Conservation (phyloP, 1,140 invertebrate genomes). For the Anastatus disparis region DNA sequence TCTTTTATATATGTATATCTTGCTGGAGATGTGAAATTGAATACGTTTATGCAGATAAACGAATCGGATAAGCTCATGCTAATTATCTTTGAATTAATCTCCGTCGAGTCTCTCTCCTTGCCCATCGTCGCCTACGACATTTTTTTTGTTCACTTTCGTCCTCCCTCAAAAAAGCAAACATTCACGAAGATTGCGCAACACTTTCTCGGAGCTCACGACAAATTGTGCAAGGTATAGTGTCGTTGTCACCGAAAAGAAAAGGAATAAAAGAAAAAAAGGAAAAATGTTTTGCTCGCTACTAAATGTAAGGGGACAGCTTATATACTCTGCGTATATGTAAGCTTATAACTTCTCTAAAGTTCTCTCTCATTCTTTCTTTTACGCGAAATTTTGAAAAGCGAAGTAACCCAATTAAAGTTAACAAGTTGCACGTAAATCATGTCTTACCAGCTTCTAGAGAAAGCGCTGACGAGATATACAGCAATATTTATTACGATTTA, state of each 20-base stretch:
- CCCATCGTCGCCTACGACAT: slow-evolving; percentile 28
- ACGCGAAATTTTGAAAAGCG: slow-evolving; percentile 6
- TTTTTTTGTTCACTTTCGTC: too few relatives aligned
- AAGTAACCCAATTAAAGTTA: slow-evolving; percentile 55
- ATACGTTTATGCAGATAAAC: slow-evolving; percentile 9
- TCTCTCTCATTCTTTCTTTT: not conserved
- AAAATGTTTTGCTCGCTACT: too few relatives aligned
- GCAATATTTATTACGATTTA: too few relatives aligned
- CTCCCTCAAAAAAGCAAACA: too few relatives aligned
- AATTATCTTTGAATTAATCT: slow-evolving; percentile 29
- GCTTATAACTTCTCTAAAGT: not conserved
- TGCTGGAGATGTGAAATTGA: not conserved
- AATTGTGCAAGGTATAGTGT: slow-evolving; percentile 12
- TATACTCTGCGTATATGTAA: too few relatives aligned
- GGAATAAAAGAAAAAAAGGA: too few relatives aligned
- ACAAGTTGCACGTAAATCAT: slow-evolving; percentile 53
- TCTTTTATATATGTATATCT: too few relatives aligned
- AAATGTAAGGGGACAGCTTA: too few relatives aligned
- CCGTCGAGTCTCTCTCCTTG: not conserved
- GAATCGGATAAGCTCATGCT: not conserved
- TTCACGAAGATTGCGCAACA: too few relatives aligned
- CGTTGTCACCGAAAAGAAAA: too few relatives aligned
- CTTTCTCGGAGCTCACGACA: not conserved
- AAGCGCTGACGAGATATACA: slow-evolving; percentile 56
- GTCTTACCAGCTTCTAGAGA: slow-evolving; percentile 48